Conservation (phyloP, 2,797 vertebrate species). For the Mycteria americana region DNA sequence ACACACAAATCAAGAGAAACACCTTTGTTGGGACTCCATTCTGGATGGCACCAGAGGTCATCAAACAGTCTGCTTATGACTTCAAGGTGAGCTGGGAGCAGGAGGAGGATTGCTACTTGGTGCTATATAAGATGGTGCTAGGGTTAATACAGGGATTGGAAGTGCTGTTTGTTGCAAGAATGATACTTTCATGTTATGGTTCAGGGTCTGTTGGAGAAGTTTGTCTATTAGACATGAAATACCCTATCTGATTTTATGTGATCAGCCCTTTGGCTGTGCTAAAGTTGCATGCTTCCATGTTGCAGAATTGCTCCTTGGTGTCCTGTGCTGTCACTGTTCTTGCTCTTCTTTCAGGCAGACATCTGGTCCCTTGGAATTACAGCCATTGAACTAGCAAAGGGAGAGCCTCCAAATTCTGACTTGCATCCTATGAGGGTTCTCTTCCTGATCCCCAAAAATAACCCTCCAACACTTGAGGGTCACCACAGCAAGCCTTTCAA, state of each 20-base stretch:
- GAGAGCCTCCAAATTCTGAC: constrained; percentile 97
- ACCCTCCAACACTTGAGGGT: constrained; percentile 93
- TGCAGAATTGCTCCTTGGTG: background rate
- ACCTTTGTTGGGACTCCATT: constrained; percentile 98
- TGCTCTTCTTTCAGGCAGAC: constrained; percentile 83
- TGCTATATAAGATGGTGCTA: background rate
- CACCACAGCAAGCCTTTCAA: constrained; percentile 98
- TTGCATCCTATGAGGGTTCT: constrained; percentile 98
- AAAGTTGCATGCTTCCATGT: background rate
- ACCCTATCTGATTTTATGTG: background rate
- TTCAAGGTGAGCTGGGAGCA: constrained; percentile 86
- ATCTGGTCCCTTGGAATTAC: constrained; percentile 99
- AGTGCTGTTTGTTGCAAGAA: background rate
- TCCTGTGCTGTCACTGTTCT: background rate
- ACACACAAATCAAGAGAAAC: constrained; percentile 98
- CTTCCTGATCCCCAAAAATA: constrained; percentile 98
- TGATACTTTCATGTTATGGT: background rate
- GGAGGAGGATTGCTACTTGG: background rate
- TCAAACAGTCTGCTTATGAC: constrained; percentile 98
- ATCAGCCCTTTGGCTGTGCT: background rate
- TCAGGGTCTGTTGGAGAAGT: background rate
- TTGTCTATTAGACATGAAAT: background rate
- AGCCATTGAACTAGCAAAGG: constrained; percentile 97
- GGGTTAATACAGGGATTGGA: background rate
- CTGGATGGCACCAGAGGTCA: constrained; percentile 99